Conservation (phyloP, 2,113 vertebrate species). For the Pterocles burchelli region DNA sequence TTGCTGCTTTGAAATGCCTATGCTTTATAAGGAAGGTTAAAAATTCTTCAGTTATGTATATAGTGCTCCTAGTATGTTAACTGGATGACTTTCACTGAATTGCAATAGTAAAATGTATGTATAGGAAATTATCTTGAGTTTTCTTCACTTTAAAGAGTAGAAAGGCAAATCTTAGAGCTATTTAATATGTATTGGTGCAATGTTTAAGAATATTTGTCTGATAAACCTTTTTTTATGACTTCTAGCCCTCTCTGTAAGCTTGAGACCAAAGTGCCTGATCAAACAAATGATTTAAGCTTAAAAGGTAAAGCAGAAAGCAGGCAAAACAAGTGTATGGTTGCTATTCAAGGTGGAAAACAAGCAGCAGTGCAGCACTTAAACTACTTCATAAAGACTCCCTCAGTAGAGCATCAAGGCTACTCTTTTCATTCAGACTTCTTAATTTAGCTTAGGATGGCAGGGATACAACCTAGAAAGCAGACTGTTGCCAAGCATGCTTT, state of each 20-base stretch:
- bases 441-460: not conserved
- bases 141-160: conserved; percentile 4
- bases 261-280: not conserved
- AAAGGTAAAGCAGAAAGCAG: not conserved
- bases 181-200: not conserved
- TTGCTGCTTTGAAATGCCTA: not conserved
- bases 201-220: not conserved
- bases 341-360: not conserved
- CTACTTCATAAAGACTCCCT: not conserved
- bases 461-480: not conserved
- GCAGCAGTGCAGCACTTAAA: not conserved
- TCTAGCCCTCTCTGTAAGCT: not conserved
- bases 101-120: not conserved
- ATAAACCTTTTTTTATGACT: not conserved
- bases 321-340: not conserved
- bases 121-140: not conserved
- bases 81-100: not conserved
- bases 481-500: not conserved
- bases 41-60: not conserved
- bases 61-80: not conserved
- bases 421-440: not conserved
- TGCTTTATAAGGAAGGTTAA: not conserved
- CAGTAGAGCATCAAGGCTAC: not conserved
- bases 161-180: not conserved
- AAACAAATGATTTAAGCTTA: not conserved